These are phyloP conservation scores for Hanleya hanleyi DNA, from an alignment of 2,888 invertebrate genomes.

Conservation along the genomic window DNA sequence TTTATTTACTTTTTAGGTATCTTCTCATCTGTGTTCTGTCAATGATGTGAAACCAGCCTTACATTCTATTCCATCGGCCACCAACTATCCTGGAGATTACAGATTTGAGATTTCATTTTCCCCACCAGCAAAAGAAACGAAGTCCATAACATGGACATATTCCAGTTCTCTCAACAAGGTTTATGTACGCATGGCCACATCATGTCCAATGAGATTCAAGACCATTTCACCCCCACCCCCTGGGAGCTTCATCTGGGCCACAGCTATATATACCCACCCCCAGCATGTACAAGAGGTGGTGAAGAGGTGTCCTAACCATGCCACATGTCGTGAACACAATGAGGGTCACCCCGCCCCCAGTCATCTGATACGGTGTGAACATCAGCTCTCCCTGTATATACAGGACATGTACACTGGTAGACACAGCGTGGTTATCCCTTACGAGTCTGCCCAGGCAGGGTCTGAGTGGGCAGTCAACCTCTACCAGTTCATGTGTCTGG, in stretches of 20 bases:
- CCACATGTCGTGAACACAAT: not conserved
- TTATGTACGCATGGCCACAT: not conserved
- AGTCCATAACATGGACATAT: not conserved
- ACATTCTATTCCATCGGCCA: conserved; percentile 11
- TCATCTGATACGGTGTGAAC: not conserved
- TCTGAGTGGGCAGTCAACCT: not conserved
- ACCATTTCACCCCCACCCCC: not conserved
- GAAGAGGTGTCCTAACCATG: not conserved
- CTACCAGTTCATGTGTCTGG: conserved; percentile 7
- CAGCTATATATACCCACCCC: not conserved
- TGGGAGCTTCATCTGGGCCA: not conserved
- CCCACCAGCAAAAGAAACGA: not conserved
- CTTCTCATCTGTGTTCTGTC: too few relatives aligned
- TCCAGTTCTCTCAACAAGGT: not conserved
- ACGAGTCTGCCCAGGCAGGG: not conserved
- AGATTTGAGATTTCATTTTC: not conserved
- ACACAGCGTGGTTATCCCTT: not conserved
- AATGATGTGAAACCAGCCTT: too few relatives aligned
- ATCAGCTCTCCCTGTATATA: not conserved
- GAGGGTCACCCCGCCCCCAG: not conserved
- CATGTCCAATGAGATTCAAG: not conserved
- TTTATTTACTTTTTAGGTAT: too few relatives aligned
- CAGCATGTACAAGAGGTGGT: not conserved
- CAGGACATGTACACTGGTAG: not conserved
- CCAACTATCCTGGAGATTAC: not conserved